Base-by-base conservation (phyloP, 2,797 vertebrate genomes). In the Parambassis ranga region DNA sequence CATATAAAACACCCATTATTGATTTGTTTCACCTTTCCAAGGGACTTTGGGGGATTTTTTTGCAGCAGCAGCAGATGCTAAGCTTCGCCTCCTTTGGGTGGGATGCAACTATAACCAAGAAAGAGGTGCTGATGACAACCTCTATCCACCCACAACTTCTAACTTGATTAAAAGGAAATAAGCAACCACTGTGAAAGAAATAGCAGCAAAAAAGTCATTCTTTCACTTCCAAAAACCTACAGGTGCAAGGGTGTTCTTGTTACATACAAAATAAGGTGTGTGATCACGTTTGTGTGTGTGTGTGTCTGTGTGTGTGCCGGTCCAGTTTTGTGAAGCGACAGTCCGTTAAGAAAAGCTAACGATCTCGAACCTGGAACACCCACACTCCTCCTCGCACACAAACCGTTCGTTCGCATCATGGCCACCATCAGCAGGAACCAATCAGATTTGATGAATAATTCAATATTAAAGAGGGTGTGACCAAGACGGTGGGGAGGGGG, bases 391-490 rank as follows among this genome's bases (percentile, higher is more conserved):
- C 27, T 32, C 49, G 52, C 37, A 78, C 72, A 77, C 75, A 77
- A 71, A 84, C 71, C 50, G 47, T 70, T 79, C 43, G 50, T 30
- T 80, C 61, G 78, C 86, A 90, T 87, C 84, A 83, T 81, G 75
- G 88, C 82, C 6, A 36, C 87, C 83, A 89, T 90, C 87, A 86
- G 74, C 65, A 72, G 76, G 79, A 87, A 87, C 87, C 88, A 93
- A 92, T 92, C 89, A 89, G 83, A 87, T 77, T 79, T 86, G 83
- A 91, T 91, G 87, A 90, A 92, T 92, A 90, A 92, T 92, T 93
- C 85, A 91, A 84, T 88, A 90, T 91, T 90, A 91, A 90, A 88
- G 87, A 87, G 89, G 87, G 88, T 88, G 88, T 90, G 86, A 91
- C 89, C 85, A 89, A 62, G 77, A 69, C 53, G 14, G 58, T 36